Percentiles rank a stretch among this genome's conserved stretches.
phyloP scores from a whole-genome alignment of 2,797 vertebrate species.

The Danio tinwini region DNA sequence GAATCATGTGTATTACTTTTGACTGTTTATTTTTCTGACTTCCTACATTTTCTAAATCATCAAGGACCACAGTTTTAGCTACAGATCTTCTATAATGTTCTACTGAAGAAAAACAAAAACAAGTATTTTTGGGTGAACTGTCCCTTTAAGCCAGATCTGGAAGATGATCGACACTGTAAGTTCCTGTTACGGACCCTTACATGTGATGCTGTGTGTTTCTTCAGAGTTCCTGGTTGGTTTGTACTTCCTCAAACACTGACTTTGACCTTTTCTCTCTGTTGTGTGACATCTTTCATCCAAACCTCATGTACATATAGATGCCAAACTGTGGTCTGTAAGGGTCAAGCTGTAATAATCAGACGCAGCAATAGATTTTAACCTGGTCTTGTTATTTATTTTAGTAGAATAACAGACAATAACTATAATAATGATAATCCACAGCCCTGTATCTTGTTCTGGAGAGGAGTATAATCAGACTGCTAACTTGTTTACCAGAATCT shows the following conservation, averaged over 20 bases:
- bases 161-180: conserved; percentile 8
- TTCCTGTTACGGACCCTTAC: conserved; percentile 14
- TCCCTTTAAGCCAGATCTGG: neutral
- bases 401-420: conserved; percentile 69
- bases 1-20: no score
- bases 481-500: conserved; percentile 79
- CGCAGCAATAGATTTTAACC: conserved; percentile 78
- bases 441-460: conserved; percentile 76
- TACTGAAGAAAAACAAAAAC: no score
- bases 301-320: conserved; percentile 60
- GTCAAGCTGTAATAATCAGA: conserved; percentile 76
- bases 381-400: conserved; percentile 68
- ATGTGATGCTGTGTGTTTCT: conserved; percentile 18
- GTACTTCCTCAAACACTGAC: conserved; percentile 57
- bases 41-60: no score
- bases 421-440: conserved; percentile 76
- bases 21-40: no score
- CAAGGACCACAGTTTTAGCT: no score
- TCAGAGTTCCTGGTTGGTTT: conserved; percentile 34
- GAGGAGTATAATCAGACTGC: conserved; percentile 71
- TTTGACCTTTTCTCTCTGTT: conserved; percentile 50
- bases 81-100: no score
- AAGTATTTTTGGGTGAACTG: neutral
- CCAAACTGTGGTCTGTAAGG: conserved; percentile 75
- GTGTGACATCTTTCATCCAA: conserved; percentile 19